These are phyloP conservation scores for Macroglossus sobrinus DNA, from an alignment of 2,113 vertebrate genomes.

Conservation along the genomic window DNA sequence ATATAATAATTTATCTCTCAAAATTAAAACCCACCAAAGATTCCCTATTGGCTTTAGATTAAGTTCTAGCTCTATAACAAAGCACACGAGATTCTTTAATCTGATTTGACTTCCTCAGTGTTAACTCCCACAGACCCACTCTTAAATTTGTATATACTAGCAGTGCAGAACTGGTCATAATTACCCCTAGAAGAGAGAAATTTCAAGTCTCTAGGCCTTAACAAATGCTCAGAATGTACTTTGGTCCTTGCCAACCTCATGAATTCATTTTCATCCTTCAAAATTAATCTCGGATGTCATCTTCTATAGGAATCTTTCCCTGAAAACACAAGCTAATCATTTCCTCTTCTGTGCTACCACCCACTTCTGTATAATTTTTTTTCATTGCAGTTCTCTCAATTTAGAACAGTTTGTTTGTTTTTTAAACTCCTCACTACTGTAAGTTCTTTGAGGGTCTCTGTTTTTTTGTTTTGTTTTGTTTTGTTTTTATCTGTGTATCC, in stretches of 20 bases:
- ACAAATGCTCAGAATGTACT: neutral
- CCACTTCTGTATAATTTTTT: slow-evolving; percentile 16
- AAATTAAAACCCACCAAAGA: neutral
- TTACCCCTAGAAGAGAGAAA: neutral
- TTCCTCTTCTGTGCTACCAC: neutral
- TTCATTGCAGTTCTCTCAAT: neutral
- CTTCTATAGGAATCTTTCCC: neutral
- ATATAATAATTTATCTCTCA: neutral
- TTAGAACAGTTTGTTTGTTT: neutral
- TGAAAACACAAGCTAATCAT: neutral
- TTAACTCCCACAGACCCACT: neutral
- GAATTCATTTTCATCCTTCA: neutral
- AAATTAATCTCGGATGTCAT: neutral
- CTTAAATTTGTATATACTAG: neutral
- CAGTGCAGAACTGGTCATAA: neutral
- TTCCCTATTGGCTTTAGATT: neutral
- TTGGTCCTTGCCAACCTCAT: neutral
- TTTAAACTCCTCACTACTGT: neutral
- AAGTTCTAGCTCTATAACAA: neutral
- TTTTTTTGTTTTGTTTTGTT: neutral
- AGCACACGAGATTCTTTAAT: neutral
- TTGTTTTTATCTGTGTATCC: neutral
- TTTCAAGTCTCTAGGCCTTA: neutral
- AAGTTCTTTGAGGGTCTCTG: neutral
- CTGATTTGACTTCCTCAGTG: neutral